phyloP scores from a whole-genome alignment of 2,797 vertebrate species.

The Salarias fasciatus region DNA sequence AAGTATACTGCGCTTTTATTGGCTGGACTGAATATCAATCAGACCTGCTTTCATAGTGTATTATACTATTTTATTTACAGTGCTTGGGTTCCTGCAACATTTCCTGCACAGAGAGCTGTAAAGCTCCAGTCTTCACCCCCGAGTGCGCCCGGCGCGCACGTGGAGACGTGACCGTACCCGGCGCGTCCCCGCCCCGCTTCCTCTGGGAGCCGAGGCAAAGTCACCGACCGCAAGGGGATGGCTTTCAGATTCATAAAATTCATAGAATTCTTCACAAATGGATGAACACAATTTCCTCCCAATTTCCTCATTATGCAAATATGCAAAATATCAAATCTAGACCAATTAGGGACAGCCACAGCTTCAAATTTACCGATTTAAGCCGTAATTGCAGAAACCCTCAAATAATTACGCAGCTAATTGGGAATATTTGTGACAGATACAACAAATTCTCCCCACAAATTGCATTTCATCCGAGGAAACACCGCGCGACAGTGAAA shows the following conservation, averaged over 20 bases:
- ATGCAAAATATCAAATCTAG: slow-evolving; percentile 99
- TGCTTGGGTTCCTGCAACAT: slow-evolving; percentile 15
- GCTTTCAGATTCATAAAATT: slow-evolving; percentile 97
- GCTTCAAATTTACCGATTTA: slow-evolving; percentile 99
- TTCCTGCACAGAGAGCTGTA: slow-evolving; percentile 22
- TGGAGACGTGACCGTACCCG: slow-evolving; percentile 85
- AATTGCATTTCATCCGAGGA: slow-evolving; percentile 99
- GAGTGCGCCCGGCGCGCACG: slow-evolving; percentile 68
- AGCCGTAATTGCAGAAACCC: slow-evolving; percentile 99
- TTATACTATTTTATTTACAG: slow-evolving; percentile 16
- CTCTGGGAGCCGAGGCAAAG: slow-evolving; percentile 94
- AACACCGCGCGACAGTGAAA: slow-evolving; percentile 93
- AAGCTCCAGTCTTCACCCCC: slow-evolving; percentile 36
- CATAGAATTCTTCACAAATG: slow-evolving; percentile 99
- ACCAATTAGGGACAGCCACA: slow-evolving; percentile 98
- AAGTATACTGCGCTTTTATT: slow-evolving; percentile 22
- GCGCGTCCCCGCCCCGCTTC: slow-evolving; percentile 83
- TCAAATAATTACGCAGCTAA: slow-evolving; percentile 99
- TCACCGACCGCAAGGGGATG: slow-evolving; percentile 92
- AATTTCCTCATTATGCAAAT: slow-evolving; percentile 99
- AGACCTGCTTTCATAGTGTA: background rate
- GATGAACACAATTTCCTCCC: slow-evolving; percentile 99
- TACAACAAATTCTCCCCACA: slow-evolving; percentile 99
- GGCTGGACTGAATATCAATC: slow-evolving; percentile 12
- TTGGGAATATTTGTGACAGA: slow-evolving; percentile 99